Base-by-base conservation (phyloP, 2,113 vertebrate species). In the Albula goreensis region DNA sequence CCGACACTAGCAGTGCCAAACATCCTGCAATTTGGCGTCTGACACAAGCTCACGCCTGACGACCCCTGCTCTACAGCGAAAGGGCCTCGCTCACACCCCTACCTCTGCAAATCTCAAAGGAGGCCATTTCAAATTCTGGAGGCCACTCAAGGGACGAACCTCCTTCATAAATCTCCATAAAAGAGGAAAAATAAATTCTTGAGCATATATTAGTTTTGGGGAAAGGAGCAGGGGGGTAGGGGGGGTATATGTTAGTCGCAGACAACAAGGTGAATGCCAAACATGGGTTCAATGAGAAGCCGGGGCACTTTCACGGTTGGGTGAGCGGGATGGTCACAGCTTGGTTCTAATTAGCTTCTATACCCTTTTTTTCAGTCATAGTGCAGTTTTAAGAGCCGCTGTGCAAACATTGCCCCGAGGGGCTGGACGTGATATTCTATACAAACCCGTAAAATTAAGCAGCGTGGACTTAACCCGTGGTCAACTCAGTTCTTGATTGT, bases 401-500 rank as follows among this genome's bases (percentile, higher is more conserved):
- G 63, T 48, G 51, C 83, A 82, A 78, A 49, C 50, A 70, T 78
- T 57, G 74, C 86, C 86, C 78, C 12, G 78, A 87, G 81, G 80
- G 88, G 85, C 83, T 83, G 66, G 66, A 81, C 84, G 50, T 78
- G 78, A 78, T 80, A 85, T 88, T 87, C 84, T 53, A 82, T 52
- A 89, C 88, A 89, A 74, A 87, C 52, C 84, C 83, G 86, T 90
- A 56, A 89, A 90, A 90, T 89, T 82, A 89, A 57, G 50, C 86
- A 50, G 83, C 63, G 78, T 77, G 12, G 41, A 78, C 80, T 81
- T 81, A 66, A 86, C 87, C 86, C 60, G 78, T 78, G 90, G 87
- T 90, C 86, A 85, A 63, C 31, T 88, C 85, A 63, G 50, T 81
- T 10, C 85, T 77, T 51, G 7, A 85, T 52, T 50, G 70, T 81